Conservation (phyloP, 2,888 invertebrate genomes). For the Eurytoma californica region DNA sequence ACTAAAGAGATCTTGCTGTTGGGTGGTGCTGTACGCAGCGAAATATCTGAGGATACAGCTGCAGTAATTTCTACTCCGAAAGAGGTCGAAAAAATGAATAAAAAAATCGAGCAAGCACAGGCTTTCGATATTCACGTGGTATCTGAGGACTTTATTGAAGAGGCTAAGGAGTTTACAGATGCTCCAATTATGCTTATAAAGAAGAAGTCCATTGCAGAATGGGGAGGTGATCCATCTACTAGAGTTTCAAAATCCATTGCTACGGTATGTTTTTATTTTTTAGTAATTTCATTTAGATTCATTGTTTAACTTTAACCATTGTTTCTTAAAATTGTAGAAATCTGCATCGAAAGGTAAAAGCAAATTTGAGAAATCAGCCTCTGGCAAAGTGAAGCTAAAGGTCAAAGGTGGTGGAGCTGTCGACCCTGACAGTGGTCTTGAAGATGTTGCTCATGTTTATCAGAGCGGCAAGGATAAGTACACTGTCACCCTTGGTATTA, state of each 20-base stretch:
- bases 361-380: slow-evolving; percentile 77
- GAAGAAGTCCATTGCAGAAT: slow-evolving; percentile 85
- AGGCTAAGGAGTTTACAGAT: slow-evolving; percentile 79
- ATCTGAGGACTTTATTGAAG: slow-evolving; percentile 84
- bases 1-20: slow-evolving; percentile 83
- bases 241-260: slow-evolving; percentile 77
- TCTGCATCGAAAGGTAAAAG: slow-evolving; percentile 78
- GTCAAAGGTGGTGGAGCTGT: slow-evolving; percentile 91
- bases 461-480: slow-evolving; percentile 80
- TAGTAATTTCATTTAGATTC: not conserved
- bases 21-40: slow-evolving; percentile 85
- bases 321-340: slow-evolving; percentile 39
- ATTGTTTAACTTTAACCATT: not conserved
- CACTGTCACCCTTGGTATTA: slow-evolving; percentile 87
- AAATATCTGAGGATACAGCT: slow-evolving; percentile 81
- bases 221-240: slow-evolving; percentile 85
- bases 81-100: slow-evolving; percentile 82
- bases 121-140: slow-evolving; percentile 87
- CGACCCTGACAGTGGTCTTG: slow-evolving; percentile 92
- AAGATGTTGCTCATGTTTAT: slow-evolving; percentile 88
- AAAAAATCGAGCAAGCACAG: slow-evolving; percentile 82
- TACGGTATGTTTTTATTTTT: slow-evolving; percentile 16
- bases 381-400: slow-evolving; percentile 81
- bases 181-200: slow-evolving; percentile 81
- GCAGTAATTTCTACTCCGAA: slow-evolving; percentile 85